These are phyloP conservation scores for Tipula helvola DNA, from an alignment of 2,888 invertebrate species.

Conservation along the genomic window DNA sequence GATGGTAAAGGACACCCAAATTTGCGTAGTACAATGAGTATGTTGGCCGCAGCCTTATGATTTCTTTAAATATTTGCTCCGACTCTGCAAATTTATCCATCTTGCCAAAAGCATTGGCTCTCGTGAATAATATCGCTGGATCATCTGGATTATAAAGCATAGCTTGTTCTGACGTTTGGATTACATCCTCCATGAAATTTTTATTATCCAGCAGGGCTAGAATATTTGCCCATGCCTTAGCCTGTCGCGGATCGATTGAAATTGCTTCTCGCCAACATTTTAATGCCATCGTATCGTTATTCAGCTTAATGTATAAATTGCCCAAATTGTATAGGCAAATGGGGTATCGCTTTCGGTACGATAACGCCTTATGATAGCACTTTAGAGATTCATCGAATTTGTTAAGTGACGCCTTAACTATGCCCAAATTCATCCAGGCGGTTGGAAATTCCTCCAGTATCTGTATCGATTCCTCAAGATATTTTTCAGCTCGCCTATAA, in stretches of 20 bases:
- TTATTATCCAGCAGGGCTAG: conserved; percentile 71
- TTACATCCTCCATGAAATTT: conserved; percentile 55
- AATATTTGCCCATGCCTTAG: conserved; percentile 85
- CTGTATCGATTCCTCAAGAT: conserved; percentile 58
- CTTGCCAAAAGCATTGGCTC: conserved; percentile 84
- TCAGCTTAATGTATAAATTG: conserved; percentile 76
- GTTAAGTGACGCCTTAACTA: conserved; percentile 66
- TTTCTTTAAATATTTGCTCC: conserved; percentile 65
- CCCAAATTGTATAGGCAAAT: conserved; percentile 93
- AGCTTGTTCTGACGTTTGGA: conserved; percentile 56
- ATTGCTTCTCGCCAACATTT: conserved; percentile 75
- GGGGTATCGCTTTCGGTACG: conserved; percentile 66
- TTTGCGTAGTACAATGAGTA: conserved; percentile 82
- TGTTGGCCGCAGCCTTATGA: conserved; percentile 53
- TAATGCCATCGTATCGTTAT: conserved; percentile 59
- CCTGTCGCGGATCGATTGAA: conserved; percentile 59
- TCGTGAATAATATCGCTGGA: conserved; percentile 68
- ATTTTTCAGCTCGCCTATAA: conserved; percentile 55
- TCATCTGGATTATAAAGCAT: conserved; percentile 58
- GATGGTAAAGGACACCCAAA: conserved; percentile 84
- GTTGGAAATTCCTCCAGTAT: conserved; percentile 70
- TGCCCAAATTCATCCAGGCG: conserved; percentile 98
- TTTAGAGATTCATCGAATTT: conserved; percentile 57
- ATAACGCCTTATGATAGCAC: conserved; percentile 71
- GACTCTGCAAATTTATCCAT: conserved; percentile 61